Conservation (phyloP, 2,797 vertebrate genomes). For the Crocodylus rhombifer region DNA sequence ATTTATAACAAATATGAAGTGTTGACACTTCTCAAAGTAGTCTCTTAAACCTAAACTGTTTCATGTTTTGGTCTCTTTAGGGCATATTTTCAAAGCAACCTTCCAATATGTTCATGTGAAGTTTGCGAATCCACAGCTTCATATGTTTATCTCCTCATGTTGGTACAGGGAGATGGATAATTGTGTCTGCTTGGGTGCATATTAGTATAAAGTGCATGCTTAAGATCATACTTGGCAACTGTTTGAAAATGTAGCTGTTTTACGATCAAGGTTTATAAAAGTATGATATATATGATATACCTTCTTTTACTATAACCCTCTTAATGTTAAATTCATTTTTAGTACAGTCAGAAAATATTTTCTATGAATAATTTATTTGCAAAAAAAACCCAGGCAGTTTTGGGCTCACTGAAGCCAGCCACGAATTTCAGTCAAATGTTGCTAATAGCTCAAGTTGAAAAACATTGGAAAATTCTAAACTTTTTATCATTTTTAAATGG, state of each 20-base stretch:
- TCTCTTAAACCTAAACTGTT: neutral
- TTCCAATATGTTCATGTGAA: accelerated
- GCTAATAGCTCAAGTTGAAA: neutral
- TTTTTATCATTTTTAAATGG: accelerated
- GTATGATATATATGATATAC: neutral
- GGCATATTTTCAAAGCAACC: neutral
- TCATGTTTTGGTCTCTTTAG: neutral
- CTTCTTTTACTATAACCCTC: neutral
- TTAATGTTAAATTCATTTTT: neutral
- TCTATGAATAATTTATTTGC: no score
- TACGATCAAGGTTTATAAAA: neutral
- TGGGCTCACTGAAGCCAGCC: neutral
- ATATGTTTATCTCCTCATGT: neutral
- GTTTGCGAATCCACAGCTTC: neutral
- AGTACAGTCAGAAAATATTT: no score
- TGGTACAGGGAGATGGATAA: neutral
- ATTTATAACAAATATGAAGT: neutral
- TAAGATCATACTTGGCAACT: neutral
- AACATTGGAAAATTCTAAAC: neutral
- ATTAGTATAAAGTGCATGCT: neutral
- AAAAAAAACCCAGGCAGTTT: no score
- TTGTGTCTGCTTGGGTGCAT: accelerated
- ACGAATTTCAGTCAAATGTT: neutral
- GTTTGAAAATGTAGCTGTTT: neutral
- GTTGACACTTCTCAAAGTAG: neutral